Evolutionary conservation across 2,797 vertebrate species (phyloP).

Genomic region (Euthynnus affinis): DNA sequence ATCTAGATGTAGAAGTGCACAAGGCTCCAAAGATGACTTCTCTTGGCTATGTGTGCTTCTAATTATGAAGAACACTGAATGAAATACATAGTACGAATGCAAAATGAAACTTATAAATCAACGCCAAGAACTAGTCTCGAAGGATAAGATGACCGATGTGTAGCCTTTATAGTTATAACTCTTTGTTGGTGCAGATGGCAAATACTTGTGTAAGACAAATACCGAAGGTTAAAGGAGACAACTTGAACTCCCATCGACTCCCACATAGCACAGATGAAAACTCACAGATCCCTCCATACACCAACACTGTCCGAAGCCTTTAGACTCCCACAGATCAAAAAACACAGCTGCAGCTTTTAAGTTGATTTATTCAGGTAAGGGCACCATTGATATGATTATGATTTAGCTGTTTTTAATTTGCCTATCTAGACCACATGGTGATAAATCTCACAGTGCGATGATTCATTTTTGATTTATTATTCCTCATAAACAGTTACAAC

Average conservation of each 20-base stretch:
- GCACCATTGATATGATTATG: constrained; percentile 23
- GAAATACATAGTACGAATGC: constrained; percentile 8
- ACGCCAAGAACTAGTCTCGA: constrained; percentile 5
- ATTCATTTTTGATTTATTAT: constrained; percentile 21
- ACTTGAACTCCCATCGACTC: constrained; percentile 69
- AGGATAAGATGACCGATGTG: constrained; percentile 11
- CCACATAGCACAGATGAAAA: constrained; percentile 69
- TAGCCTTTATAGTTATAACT: constrained; percentile 4
- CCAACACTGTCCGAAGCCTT: constrained; percentile 39
- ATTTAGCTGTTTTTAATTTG: constrained; percentile 56
- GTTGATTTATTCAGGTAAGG: constrained; percentile 62
- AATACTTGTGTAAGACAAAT: constrained; percentile 63
- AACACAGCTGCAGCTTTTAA: constrained; percentile 74
- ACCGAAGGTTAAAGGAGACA: constrained; percentile 62
- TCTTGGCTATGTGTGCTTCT: background rate
- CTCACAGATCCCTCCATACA: constrained; percentile 51
- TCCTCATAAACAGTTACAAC: background rate
- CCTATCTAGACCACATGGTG: background rate
- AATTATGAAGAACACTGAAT: constrained; percentile 13
- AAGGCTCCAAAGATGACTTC: background rate
- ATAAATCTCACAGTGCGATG: constrained; percentile 8
- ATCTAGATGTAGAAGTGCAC: constrained; percentile 30
- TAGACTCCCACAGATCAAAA: constrained; percentile 68
- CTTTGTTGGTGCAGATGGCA: constrained; percentile 33
- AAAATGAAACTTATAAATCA: background rate